These are phyloP conservation scores for Seriola aureovittata DNA, from an alignment of 2,113 vertebrate species.

Conservation along the genomic window DNA sequence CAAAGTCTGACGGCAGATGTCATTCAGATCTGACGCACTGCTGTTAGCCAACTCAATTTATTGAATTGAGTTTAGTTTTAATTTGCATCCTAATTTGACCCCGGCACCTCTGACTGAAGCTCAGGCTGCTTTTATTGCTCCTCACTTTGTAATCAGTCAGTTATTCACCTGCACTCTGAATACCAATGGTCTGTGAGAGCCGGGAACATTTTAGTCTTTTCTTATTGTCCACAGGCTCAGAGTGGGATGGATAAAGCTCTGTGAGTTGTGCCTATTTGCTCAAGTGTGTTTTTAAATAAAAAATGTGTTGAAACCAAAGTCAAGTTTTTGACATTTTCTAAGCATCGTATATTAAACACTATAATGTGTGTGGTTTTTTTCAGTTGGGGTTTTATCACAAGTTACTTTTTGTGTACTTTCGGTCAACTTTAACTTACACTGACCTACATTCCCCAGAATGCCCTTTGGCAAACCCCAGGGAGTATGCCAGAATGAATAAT, in stretches of 20 bases:
- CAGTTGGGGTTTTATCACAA: neutral
- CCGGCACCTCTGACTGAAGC: conserved; percentile 43
- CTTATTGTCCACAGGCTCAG: neutral
- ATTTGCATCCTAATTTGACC: conserved; percentile 71
- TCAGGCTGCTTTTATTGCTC: conserved; percentile 40
- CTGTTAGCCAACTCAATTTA: conserved; percentile 51
- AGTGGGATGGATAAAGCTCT: neutral
- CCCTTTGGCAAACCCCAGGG: conserved; percentile 52
- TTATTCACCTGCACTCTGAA: conserved; percentile 48
- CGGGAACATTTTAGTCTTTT: neutral
- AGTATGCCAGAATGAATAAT: conserved; percentile 46
- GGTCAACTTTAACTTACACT: conserved; percentile 45
- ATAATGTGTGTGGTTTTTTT: neutral
- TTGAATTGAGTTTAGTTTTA: conserved; percentile 60
- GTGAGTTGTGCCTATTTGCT: neutral
- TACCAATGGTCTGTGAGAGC: neutral
- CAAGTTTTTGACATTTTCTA: neutral
- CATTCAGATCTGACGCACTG: conserved; percentile 47
- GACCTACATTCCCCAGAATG: conserved; percentile 62
- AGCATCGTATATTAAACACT: neutral
- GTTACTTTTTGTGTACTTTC: conserved; percentile 34
- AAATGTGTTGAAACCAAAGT: conserved; percentile 12
- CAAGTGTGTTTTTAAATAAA: conserved; percentile 4
- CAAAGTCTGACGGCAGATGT: conserved; percentile 11
- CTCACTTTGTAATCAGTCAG: conserved; percentile 52